Base-by-base conservation (phyloP, 1,140 invertebrate genomes). In the Mizuhopecten yessoensis region DNA sequence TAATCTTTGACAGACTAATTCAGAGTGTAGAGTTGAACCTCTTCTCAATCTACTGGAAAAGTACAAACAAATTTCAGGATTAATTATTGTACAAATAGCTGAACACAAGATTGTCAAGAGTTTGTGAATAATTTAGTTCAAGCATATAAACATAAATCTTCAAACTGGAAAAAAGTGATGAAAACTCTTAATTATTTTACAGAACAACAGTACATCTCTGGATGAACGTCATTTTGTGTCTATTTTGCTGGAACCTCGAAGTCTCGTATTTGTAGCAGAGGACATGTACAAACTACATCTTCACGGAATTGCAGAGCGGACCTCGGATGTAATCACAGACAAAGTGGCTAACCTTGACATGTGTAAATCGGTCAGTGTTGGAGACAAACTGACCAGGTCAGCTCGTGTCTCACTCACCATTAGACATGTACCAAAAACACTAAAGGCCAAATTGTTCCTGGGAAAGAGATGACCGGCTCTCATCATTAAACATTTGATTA, bases 401-500 rank as follows among this genome's bases (percentile, higher is more conserved):
- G 98, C 97, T 23, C 97, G 99, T 95, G 97, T 99, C 92, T 99
- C 99, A 10, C 96, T 99, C 42, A 99, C 99, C 57, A 99, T 99
- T 92, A 97, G 99, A 96, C 98, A 99, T 97, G 99, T 99, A 13
- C 98, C 98, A 90, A 99, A 98, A 97, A 98, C 98, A 88, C 97
- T 97, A 93, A 99, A 98, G 97, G 97, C 95, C 88, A 96, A 95
- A 91, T 49, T 96, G n/a, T 92, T 96, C 36, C 94, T 96, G 93
- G 95, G 96, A n/a, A 95, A 92, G 88, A 93, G 93, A 34, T 94
- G 75, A 92, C 57, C n/a, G 13, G 15, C 5, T 75, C 57, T 75
- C 17, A 23, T n/a, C n/a, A 87, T 23, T 36, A 42, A 42, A 87
- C n/a, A n/a, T n/a, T n/a, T n/a, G n/a, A n/a, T n/a, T n/a, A n/a